Base-by-base conservation (phyloP, 1,140 invertebrate genomes). In the Orussus abietinus region DNA sequence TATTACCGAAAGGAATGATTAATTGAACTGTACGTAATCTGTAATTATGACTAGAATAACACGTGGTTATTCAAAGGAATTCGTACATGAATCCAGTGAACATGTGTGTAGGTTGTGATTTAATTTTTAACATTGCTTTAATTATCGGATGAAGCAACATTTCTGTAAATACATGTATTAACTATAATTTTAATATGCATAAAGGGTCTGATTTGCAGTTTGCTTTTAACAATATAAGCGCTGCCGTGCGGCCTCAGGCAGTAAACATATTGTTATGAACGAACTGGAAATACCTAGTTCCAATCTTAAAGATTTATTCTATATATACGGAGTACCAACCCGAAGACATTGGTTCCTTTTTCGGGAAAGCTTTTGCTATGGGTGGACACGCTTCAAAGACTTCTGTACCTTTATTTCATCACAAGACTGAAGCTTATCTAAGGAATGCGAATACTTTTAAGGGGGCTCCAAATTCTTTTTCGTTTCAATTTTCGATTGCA, bases 321-420 rank as follows among this genome's bases (percentile, higher is more conserved):
- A 33, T 13, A 5, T 18, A 11, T 15, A 34, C 12, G 32, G 32
- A 34, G 9, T 15, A 34, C 9, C 26, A 36, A 48, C 49, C 34
- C 44, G 21, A 38, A 5, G 21, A 34, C 5, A 18, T 51, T 42
- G 35, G 18, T 44, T 39, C 42, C 42, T 40, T 59, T 55, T 59
- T 46, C 39, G 38, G 55, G 49, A 11, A 32, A 59, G 53, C 58
- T 59, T 43, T 46, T 66, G 57, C 57, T 64, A 64, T 65, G 64
- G 62, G 64, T 65, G 56, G 62, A 57, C 54, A n/a, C 28, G 53
- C 50, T 42, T 52, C 38, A 50, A 66, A 69, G 53, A 66, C 53
- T 65, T 64, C n/a, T 63, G 54, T 59, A 66, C 54, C 45, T 69
- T 69, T 62, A 64, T 67, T 68, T 62, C 54, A 64, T 53, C 53